Base-by-base conservation (phyloP, 2,797 vertebrate genomes). In the Chiroxiphia lanceolata region DNA sequence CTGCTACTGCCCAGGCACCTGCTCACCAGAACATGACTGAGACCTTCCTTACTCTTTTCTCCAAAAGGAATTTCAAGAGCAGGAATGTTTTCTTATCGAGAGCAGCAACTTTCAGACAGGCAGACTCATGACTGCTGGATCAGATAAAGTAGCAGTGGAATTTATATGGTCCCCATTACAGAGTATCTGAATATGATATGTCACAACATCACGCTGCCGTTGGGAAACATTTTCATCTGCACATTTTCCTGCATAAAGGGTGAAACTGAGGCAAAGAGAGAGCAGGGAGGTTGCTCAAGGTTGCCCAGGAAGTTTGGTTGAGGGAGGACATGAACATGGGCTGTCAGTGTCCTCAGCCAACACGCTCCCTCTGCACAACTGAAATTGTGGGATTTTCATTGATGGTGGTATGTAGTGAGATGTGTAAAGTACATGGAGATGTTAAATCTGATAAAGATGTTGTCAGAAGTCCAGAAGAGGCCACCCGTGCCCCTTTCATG, bases 91-190 rank as follows among this genome's bases (percentile, higher is more conserved):
- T 25, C 92, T 97, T 97, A 93, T 96, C 95, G 7, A 74, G 63
- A 70, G 67, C 79, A 91, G 84, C 87, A 67, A 3, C 69, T 94
- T 48, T 95, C 79, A 70, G 95, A 47, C 96, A 96, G 95, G 95
- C 92, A 92, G 81, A 47, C 90, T 94, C 91, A 90, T 16, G 88
- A 87, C 88, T 94, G 81, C 70, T 22, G 91, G 11, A 96, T 95
- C 94, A 96, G 95, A 93, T 95, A 96, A 95, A 95, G 88, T 44
- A 83, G 59, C 80, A 48, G 5, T 59, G 96, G 96, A 96, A 97
- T 95, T 95, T 96, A 80, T 95, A 97, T 94, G 83, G 86, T 94
- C 89, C 83, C 64, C 64, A 34, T 75, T 33, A 74, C 51, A 50
- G 57, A 77, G 34, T 1, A 93, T 78, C 70, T 80, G 83, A 90